phyloP scores from a whole-genome alignment of 2,797 vertebrate genomes.

The Rallus crepitans region DNA sequence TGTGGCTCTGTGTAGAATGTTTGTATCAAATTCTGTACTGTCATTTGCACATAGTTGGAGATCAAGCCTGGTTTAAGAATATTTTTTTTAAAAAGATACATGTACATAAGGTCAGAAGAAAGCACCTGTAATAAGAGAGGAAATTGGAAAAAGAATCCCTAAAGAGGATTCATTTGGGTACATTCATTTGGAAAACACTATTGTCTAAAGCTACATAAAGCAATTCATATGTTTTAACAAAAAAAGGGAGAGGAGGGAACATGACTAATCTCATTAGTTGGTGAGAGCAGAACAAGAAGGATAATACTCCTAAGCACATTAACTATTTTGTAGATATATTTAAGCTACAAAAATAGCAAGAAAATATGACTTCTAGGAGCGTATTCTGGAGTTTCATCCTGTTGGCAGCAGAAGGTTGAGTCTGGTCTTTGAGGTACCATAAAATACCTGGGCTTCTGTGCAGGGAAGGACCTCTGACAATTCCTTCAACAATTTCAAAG shows the following conservation, averaged over 20 bases:
- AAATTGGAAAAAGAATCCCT: not conserved
- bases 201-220: conserved; percentile 7
- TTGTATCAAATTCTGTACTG: not conserved
- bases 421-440: not conserved
- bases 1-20: not conserved
- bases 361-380: not conserved
- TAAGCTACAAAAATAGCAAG: conserved; percentile 39
- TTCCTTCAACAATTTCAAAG: not conserved
- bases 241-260: not conserved
- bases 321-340: conserved; percentile 40
- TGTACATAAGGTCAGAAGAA: not conserved
- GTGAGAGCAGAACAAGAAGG: conserved; percentile 37
- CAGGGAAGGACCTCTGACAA: not conserved
- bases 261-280: conserved; percentile 26
- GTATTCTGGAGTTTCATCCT: not conserved
- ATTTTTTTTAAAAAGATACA: not conserved
- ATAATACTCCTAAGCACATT: conserved; percentile 42
- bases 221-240: not conserved
- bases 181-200: not conserved
- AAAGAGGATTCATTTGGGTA: not conserved
- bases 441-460: not conserved
- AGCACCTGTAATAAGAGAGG: not conserved
- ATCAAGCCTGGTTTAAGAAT: not conserved
- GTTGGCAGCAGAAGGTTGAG: not conserved
- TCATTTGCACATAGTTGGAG: not conserved